Percentiles rank a stretch among this genome's conserved stretches.
phyloP scores from a whole-genome alignment of 2,888 invertebrate genomes.

The Metopia argyrocephala region DNA sequence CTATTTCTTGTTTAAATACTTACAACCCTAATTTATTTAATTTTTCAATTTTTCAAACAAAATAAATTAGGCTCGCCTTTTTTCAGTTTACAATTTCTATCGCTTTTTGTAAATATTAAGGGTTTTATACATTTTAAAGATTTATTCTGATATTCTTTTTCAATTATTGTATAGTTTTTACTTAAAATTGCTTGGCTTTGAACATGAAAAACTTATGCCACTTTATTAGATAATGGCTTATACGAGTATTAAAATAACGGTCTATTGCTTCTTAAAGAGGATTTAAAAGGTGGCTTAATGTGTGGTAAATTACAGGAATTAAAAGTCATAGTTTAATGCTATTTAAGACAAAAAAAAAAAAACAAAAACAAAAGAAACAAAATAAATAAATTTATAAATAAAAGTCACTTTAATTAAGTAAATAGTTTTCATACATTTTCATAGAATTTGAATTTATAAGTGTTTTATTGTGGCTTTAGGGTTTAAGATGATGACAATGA shows the following conservation, averaged over 20 bases:
- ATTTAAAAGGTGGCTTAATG: conserved; percentile 49
- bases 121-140: conserved; percentile 36
- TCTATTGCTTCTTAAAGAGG: conserved; percentile 22
- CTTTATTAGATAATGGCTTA: background rate
- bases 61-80: conserved; percentile 20
- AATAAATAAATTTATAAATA: background rate
- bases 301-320: conserved; percentile 55
- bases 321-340: conserved; percentile 53
- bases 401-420: background rate
- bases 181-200: conserved; percentile 63
- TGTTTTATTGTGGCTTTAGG: conserved; percentile 27
- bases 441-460: background rate
- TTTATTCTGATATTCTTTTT: background rate
- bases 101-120: conserved; percentile 10
- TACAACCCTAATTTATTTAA: conserved; percentile 12
- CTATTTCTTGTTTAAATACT: background rate
- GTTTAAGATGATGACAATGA: conserved; percentile 34
- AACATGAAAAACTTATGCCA: conserved; percentile 58
- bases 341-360: background rate
- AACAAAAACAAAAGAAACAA: background rate
- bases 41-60: background rate
- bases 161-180: conserved; percentile 1
- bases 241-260: conserved; percentile 12
- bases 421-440: too few relatives aligned
- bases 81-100: conserved; percentile 5